phyloP scores from a whole-genome alignment of 2,113 vertebrate genomes.

The Ursus arctos region DNA sequence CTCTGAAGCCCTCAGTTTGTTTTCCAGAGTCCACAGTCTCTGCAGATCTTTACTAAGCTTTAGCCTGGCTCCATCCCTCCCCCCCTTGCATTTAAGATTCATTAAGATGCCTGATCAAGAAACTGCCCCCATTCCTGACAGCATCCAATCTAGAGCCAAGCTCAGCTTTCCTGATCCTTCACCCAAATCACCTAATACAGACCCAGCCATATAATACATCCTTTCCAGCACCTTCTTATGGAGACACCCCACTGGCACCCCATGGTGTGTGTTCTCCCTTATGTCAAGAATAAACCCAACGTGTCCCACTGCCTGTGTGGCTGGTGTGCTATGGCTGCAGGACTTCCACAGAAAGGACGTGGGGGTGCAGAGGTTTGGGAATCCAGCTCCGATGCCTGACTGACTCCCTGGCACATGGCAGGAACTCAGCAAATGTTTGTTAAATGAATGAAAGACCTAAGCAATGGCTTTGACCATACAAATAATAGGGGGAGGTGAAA shows the following conservation, averaged over 20 bases:
- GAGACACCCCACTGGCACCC: neutral
- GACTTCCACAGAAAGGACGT: too few relatives aligned
- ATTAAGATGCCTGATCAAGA: neutral
- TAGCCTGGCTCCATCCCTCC: neutral
- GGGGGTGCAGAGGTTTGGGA: too few relatives aligned
- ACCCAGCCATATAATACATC: rapidly evolving
- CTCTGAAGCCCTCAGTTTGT: too few relatives aligned
- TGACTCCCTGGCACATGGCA: neutral
- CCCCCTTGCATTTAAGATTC: neutral
- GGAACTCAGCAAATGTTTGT: neutral
- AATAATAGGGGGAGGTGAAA: neutral
- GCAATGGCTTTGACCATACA: neutral
- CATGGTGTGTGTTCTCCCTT: too few relatives aligned
- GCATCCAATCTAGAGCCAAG: neutral
- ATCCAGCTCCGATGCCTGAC: neutral
- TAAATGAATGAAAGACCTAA: neutral
- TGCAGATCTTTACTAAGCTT: neutral
- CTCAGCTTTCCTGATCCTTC: neutral
- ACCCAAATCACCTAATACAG: neutral
- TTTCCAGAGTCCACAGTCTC: too few relatives aligned
- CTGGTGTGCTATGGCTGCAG: neutral
- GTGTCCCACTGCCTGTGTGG: too few relatives aligned
- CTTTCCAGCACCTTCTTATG: neutral
- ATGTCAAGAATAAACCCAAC: too few relatives aligned
- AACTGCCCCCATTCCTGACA: neutral